phyloP scores from a whole-genome alignment of 2,113 vertebrate genomes.

The Gorsachius goisagi region DNA sequence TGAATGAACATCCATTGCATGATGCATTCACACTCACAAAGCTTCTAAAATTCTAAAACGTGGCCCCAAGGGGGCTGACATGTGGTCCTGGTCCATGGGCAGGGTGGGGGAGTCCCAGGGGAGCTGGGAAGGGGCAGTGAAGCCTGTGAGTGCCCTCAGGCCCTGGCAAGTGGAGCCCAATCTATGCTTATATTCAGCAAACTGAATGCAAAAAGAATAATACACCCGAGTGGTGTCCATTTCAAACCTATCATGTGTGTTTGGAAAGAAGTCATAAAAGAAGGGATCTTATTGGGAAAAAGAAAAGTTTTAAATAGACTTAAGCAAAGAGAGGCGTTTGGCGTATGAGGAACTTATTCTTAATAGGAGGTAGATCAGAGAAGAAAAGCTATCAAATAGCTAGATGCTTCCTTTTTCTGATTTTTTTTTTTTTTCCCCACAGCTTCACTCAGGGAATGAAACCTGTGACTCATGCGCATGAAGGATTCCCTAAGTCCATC shows the following conservation, averaged over 20 bases:
- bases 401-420: background rate
- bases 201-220: background rate
- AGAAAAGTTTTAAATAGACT: background rate
- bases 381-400: background rate
- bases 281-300: background rate
- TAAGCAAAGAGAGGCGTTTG: background rate
- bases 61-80: rapidly evolving
- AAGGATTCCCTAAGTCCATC: background rate
- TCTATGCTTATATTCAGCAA: background rate
- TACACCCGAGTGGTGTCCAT: rapidly evolving
- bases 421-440: background rate
- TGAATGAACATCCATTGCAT: background rate
- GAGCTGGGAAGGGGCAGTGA: background rate
- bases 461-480: background rate
- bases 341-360: background rate
- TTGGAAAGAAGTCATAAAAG: background rate
- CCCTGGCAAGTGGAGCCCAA: background rate
- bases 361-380: background rate
- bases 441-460: background rate
- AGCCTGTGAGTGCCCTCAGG: background rate
- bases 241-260: background rate
- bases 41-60: background rate
- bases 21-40: background rate
- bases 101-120: too few species aligned
- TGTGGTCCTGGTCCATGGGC: background rate